Base-by-base conservation (phyloP, 2,797 vertebrate species). In the Coracias cyanogaster region DNA sequence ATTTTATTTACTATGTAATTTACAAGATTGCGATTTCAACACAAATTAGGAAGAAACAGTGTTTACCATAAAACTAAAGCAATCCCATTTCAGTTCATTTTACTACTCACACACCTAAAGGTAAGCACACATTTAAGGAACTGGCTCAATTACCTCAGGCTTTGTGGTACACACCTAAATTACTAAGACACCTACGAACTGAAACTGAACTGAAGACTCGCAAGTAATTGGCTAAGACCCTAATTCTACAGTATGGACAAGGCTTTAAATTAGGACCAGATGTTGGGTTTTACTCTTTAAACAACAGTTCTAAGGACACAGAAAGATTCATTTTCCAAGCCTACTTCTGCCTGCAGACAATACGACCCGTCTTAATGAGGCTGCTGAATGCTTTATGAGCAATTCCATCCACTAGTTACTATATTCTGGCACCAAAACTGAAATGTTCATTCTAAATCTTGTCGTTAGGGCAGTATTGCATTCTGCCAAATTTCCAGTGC, bases 361-460 rank as follows among this genome's bases (percentile, higher is more conserved):
- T 87, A 93, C 52, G 62, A 90, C 71, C 94, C 15, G 1, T 93
- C 83, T 90, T 94, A 95, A 96, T 85, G 64, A 96, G 89, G 69
- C 52, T 89, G 84, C 67, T 94, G 91, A 95, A 96, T 71, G 91
- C 92, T 95, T 96, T 93, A 97, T 80, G 92, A 96, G 79, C 67
- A 92, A 93, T 91, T 95, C 74, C 69, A 93, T 83, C 79, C 86
- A 89, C 94, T 67, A 89, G 84, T 95, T 89, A 92, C 93, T 89
- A 51, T 39, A 89, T 87, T 91, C 86, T 94, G 92, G 93, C 92
- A 96, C 41, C 65, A 87, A 94, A 97, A 87, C 7, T 57, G 78
- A 93, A 95, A 92, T 92, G 92, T 49, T 89, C 52, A 35, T 85
- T 91, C 81, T 92, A 93, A 93, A 94, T 77, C 86, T 86, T 78